Conservation (phyloP, 2,113 vertebrate genomes). For the Lates calcarifer region DNA sequence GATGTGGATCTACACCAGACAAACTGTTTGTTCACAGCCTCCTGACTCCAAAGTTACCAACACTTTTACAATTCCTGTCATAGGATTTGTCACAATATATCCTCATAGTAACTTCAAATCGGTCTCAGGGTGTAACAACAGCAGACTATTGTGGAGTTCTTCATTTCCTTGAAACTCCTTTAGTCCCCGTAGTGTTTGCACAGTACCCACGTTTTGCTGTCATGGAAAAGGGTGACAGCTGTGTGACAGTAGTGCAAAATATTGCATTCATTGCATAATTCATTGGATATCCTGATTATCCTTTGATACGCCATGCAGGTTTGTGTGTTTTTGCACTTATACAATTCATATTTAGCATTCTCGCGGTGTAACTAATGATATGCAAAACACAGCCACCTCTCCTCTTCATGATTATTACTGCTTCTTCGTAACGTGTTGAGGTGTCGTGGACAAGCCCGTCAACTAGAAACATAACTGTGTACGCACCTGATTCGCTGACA, state of each 20-base stretch:
- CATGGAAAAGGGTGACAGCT: too few species aligned
- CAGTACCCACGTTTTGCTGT: too few species aligned
- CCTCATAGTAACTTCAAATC: not conserved
- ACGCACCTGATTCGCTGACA: slow-evolving; percentile 78
- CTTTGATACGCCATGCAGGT: not conserved
- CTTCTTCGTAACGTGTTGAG: slow-evolving; percentile 33
- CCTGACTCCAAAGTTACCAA: too few species aligned
- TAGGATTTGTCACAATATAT: not conserved
- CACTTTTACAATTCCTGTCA: not conserved
- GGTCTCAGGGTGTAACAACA: not conserved
- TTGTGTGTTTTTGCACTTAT: not conserved
- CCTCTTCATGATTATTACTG: not conserved
- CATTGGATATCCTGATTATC: too few species aligned
- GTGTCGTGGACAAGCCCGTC: slow-evolving; percentile 76
- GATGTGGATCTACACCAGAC: too few species aligned
- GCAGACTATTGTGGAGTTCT: not conserved
- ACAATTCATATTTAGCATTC: not conserved
- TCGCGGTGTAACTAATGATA: too few species aligned
- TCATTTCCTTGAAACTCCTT: too few species aligned
- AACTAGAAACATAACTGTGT: slow-evolving; percentile 77
- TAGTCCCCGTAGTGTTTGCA: not conserved
- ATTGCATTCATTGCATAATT: not conserved
- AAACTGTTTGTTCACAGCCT: too few species aligned
- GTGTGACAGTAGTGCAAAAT: not conserved
- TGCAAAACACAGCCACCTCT: too few species aligned